Conservation (phyloP, 2,113 vertebrate species). For the Mesocricetus auratus region DNA sequence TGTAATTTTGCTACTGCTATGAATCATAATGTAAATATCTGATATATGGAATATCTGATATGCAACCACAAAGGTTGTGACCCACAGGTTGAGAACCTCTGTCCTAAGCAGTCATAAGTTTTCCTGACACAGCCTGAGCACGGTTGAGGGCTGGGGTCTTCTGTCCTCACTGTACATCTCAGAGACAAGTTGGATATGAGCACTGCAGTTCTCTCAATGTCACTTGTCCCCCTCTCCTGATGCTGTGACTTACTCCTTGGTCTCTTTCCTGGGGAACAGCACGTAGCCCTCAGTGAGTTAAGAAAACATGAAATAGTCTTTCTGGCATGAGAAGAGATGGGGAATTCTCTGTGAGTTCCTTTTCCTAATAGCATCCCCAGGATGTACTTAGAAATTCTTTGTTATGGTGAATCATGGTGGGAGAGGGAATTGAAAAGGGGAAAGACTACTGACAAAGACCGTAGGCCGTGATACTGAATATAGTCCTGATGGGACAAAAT, state of each 20-base stretch:
- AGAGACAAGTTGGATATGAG: not conserved
- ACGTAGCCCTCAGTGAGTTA: not conserved
- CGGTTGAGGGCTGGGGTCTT: fast-evolving
- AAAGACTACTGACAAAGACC: not conserved
- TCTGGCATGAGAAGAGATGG: not conserved
- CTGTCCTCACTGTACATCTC: no score
- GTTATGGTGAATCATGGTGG: not conserved
- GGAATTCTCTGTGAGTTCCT: fast-evolving
- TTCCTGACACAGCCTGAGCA: not conserved
- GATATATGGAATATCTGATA: not conserved
- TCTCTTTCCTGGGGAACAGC: not conserved
- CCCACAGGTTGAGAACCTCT: not conserved
- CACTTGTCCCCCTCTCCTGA: not conserved
- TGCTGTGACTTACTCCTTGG: not conserved
- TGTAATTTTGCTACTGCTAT: not conserved
- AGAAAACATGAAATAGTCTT: not conserved
- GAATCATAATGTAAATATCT: not conserved
- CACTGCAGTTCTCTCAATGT: fast-evolving
- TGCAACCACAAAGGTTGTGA: not conserved
- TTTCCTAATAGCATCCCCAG: not conserved
- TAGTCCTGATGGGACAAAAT: not conserved
- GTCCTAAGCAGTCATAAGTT: not conserved
- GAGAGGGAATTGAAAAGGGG: not conserved
- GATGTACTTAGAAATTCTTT: not conserved
- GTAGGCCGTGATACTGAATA: not conserved